Conservation (phyloP, 2,888 invertebrate species). For the Bugulina stolonifera region DNA sequence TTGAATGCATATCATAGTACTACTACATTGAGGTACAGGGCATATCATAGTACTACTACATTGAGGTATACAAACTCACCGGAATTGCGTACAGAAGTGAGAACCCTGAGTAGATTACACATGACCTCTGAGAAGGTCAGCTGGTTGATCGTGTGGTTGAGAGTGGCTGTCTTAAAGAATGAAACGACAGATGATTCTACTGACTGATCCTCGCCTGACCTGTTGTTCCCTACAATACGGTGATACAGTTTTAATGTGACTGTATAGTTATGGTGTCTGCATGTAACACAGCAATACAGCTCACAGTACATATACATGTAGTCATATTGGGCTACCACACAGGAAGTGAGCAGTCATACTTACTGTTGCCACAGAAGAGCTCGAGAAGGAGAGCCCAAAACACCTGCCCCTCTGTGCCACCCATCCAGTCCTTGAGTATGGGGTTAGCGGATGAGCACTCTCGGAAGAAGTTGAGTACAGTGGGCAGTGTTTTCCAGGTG, state of each 20-base stretch:
- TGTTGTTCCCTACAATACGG: not conserved
- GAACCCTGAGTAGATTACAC: slow-evolving; percentile 65
- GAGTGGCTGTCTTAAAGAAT: slow-evolving; percentile 74
- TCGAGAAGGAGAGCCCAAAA: slow-evolving; percentile 80
- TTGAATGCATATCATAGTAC: too few relatives aligned
- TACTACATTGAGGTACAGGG: too few relatives aligned
- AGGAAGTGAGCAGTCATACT: not conserved
- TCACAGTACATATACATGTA: too few relatives aligned
- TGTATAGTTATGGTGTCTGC: too few relatives aligned
- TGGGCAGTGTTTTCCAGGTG: slow-evolving; percentile 12
- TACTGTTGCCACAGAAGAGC: slow-evolving; percentile 54
- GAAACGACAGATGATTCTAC: slow-evolving; percentile 65
- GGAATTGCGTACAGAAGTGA: not conserved
- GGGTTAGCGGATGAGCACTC: slow-evolving; percentile 60
- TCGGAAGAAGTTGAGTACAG: not conserved
- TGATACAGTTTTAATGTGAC: too few relatives aligned
- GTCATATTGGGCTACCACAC: too few relatives aligned
- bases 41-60: too few relatives aligned
- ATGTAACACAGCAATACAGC: too few relatives aligned
- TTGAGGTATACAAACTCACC: too few relatives aligned
- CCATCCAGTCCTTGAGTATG: slow-evolving; percentile 80
- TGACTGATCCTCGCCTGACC: not conserved
- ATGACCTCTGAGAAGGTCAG: slow-evolving; percentile 73
- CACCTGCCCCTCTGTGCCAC: slow-evolving; percentile 68
- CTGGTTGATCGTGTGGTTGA: slow-evolving; percentile 79